Conservation (phyloP, 2,888 invertebrate genomes). For the Mesochorus sp. region DNA sequence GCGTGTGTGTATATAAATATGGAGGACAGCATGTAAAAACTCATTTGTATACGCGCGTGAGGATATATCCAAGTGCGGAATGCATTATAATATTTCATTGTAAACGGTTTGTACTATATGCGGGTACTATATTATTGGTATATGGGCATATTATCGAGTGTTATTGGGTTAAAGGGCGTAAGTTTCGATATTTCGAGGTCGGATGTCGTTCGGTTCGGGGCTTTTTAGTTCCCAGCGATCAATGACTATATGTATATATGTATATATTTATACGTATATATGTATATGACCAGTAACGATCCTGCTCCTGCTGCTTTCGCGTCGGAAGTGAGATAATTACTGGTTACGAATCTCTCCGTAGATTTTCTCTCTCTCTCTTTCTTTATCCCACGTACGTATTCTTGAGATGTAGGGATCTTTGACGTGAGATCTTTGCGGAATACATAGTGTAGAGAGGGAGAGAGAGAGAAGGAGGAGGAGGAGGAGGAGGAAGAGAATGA, state of each 20-base stretch:
- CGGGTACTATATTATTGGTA: constrained; percentile 13
- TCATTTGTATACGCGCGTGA: background rate
- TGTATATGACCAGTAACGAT: background rate
- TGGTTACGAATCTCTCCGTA: constrained; percentile 54
- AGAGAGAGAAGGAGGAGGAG: constrained; percentile 30
- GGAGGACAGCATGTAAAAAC: no score
- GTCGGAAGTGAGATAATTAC: constrained; percentile 63
- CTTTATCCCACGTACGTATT: constrained; percentile 17
- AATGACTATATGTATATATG: no score
- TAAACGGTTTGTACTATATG: background rate
- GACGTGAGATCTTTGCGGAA: constrained; percentile 45
- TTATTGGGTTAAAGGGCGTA: no score
- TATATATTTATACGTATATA: no score
- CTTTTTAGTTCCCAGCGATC: no score
- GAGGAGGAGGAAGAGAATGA: constrained; percentile 57
- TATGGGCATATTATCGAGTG: no score
- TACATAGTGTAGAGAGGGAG: constrained; percentile 40
- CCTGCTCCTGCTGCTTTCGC: constrained; percentile 25
- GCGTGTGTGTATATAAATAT: no score
- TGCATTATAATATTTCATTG: constrained; percentile 5
- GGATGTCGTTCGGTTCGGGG: no score
- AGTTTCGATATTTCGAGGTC: no score
- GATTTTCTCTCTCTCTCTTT: constrained; percentile 19
- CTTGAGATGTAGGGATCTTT: constrained; percentile 21
- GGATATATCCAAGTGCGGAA: background rate